Conservation (phyloP, 2,797 vertebrate species). For the Gadopsis bispinosus region DNA sequence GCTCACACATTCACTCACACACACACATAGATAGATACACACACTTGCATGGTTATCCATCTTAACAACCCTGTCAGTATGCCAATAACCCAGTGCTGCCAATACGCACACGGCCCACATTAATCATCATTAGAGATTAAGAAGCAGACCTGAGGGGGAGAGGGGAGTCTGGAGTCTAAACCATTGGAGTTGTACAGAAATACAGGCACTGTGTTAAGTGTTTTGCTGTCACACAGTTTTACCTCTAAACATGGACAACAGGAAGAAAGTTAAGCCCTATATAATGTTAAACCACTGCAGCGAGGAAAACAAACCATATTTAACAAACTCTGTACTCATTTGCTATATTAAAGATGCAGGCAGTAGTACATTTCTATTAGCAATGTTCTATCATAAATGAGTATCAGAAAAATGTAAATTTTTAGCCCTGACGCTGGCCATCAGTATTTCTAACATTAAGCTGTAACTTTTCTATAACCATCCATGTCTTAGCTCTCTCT, state of each 20-base stretch:
- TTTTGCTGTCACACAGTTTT: slow-evolving; percentile 27
- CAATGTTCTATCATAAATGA: not conserved
- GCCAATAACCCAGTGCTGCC: slow-evolving; percentile 79
- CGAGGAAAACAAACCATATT: not conserved
- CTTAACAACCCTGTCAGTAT: slow-evolving; percentile 78
- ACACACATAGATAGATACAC: slow-evolving; percentile 31
- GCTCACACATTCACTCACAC: slow-evolving; percentile 36
- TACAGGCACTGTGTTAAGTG: slow-evolving; percentile 31
- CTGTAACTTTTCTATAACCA: not conserved
- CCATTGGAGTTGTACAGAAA: slow-evolving; percentile 42
- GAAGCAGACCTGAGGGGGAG: slow-evolving; percentile 60
- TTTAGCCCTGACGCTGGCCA: too few relatives aligned
- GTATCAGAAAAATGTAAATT: not conserved
- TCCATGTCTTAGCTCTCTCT: not conserved
- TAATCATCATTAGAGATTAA: slow-evolving; percentile 84
- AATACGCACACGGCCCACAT: slow-evolving; percentile 75
- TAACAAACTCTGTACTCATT: not conserved
- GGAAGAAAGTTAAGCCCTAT: not conserved
- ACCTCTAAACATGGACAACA: not conserved
- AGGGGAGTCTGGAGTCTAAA: slow-evolving; percentile 48
- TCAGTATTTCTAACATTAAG: not conserved
- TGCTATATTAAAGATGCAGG: not conserved
- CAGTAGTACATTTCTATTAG: not conserved
- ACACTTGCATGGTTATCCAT: slow-evolving; percentile 77
- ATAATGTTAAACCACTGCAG: not conserved